These are phyloP conservation scores for Scaptomyza hsui DNA, from an alignment of 1,140 invertebrate species.

Conservation along the genomic window DNA sequence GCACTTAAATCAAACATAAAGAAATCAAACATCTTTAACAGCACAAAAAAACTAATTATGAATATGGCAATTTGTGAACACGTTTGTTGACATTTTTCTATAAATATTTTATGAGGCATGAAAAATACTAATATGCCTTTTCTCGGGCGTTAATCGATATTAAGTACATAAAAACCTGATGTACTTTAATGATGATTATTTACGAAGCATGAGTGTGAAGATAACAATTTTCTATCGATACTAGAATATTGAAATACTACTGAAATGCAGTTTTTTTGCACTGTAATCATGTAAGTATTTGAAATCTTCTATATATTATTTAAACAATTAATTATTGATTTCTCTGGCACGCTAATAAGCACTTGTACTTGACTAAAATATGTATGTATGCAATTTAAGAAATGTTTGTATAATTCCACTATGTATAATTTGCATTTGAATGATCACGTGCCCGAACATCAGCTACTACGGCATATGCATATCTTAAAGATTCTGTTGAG, in stretches of 20 bases:
- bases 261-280: neutral
- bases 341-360: constrained; percentile 54
- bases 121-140: neutral
- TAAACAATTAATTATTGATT: constrained; percentile 65
- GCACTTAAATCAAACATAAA: no score
- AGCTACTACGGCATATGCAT: constrained; percentile 22
- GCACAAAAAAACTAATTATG: neutral
- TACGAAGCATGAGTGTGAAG: no score
- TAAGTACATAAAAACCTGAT: neutral
- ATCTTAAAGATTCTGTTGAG: constrained; percentile 25
- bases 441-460: constrained; percentile 51
- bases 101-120: constrained; percentile 10
- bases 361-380: constrained; percentile 22
- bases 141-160: constrained; percentile 16
- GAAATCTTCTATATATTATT: constrained; percentile 28
- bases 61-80: neutral
- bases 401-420: constrained; percentile 59
- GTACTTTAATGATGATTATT: constrained; percentile 12
- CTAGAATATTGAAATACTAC: no score
- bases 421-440: constrained; percentile 65
- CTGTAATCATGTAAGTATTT: neutral
- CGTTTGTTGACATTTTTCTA: neutral
- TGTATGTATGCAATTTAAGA: constrained; percentile 39
- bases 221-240: no score
- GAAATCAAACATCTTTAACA: no score